Conservation (phyloP, 2,888 invertebrate genomes). For the Orthonevra nobilis region DNA sequence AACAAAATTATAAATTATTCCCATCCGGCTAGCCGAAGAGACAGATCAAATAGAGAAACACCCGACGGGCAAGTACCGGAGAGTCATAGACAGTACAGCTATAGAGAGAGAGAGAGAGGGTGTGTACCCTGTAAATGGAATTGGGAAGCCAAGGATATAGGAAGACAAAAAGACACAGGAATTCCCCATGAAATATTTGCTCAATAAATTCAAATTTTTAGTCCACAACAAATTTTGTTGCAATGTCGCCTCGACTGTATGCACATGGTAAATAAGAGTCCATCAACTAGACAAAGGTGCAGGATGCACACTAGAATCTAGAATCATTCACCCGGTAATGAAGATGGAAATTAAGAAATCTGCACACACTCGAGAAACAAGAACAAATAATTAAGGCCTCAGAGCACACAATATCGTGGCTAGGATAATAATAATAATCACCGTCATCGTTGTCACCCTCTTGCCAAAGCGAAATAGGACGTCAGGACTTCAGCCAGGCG, state of each 20-base stretch:
- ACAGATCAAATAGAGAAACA: conserved; percentile 12
- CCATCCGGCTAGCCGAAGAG: conserved; percentile 34
- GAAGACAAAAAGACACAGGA: conserved; percentile 8
- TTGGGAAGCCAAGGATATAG: neutral
- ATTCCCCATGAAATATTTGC: conserved; percentile 33
- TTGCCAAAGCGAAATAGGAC: conserved; percentile 18
- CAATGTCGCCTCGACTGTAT: neutral
- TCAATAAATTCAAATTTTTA: conserved; percentile 39
- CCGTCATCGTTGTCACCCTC: conserved; percentile 26
- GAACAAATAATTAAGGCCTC: conserved; percentile 66
- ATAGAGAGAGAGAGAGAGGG: neutral
- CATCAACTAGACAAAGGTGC: conserved; percentile 39
- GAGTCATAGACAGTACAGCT: no score
- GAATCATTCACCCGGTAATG: conserved; percentile 56
- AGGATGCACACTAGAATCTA: conserved; percentile 30
- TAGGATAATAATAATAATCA: conserved; percentile 58
- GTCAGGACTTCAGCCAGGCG: no score
- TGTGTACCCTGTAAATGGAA: conserved; percentile 2
- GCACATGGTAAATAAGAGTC: conserved; percentile 9
- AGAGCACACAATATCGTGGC: conserved; percentile 52
- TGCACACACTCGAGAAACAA: conserved; percentile 62
- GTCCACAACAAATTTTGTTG: neutral
- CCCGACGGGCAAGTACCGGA: no score
- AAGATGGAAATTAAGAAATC: conserved; percentile 69
- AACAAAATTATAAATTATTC: conserved; percentile 25